These are phyloP conservation scores for Ispidina lecontei DNA, from an alignment of 2,797 vertebrate genomes.

Conservation along the genomic window DNA sequence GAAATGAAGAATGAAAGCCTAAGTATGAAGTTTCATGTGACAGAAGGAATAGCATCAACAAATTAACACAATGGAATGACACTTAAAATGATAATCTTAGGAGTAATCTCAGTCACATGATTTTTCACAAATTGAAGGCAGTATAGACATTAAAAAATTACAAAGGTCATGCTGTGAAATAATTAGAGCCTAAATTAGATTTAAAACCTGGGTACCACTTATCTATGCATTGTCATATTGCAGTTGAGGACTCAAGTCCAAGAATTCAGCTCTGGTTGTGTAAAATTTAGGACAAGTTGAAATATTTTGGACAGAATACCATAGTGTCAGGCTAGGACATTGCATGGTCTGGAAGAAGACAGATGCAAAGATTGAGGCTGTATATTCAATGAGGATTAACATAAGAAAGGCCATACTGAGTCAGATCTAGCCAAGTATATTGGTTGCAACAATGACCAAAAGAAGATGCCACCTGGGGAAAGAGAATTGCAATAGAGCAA, in stretches of 20 bases:
- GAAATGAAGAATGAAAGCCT: not conserved
- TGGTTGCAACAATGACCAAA: conserved; percentile 2
- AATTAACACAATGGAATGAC: not conserved
- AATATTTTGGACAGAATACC: not conserved
- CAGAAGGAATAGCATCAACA: not conserved
- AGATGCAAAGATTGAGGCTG: conserved; percentile 21
- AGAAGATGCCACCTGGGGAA: conserved; percentile 14
- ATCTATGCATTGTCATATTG: not conserved
- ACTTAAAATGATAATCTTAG: not conserved
- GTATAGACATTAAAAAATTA: not conserved
- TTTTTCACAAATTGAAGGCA: not conserved
- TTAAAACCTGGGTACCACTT: not conserved
- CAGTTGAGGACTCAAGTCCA: not conserved
- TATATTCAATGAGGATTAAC: conserved; percentile 23
- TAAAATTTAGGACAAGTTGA: not conserved
- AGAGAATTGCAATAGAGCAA: conserved; percentile 1
- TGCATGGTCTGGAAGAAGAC: not conserved
- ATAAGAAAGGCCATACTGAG: conserved; percentile 8
- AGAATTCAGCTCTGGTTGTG: not conserved
- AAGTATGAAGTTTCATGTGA: not conserved
- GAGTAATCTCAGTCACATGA: not conserved
- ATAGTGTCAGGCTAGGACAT: not conserved
- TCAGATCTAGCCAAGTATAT: not conserved
- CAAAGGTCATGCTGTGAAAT: not conserved
- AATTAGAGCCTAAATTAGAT: not conserved